Evolutionary conservation across 2,888 invertebrate genomes (phyloP).

Genomic region (Tinea semifulvella): DNA sequence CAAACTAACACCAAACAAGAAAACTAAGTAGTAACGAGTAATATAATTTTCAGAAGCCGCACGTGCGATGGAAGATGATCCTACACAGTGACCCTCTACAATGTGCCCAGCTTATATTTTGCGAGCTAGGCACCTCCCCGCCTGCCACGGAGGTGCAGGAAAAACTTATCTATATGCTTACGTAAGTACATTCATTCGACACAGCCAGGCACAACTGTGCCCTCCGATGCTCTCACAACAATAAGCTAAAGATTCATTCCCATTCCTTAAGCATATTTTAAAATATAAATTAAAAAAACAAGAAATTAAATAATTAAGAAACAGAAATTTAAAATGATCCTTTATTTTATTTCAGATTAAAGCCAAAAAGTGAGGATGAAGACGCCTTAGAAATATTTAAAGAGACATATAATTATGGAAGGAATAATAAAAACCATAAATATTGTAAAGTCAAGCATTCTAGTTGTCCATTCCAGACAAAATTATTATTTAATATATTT

Average conservation of each 20-base stretch:
- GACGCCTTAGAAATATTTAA: not conserved
- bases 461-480: not conserved
- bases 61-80: constrained; percentile 53
- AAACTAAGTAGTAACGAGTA: not conserved
- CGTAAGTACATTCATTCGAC: constrained; percentile 39
- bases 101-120: constrained; percentile 49
- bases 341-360: not conserved
- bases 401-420: constrained; percentile 1
- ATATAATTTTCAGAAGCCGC: constrained; percentile 35
- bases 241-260: no score
- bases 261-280: no score
- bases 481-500: constrained; percentile 1
- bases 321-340: no score
- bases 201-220: no score
- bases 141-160: constrained; percentile 31
- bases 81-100: constrained; percentile 45
- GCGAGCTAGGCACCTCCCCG: constrained; percentile 40
- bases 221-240: no score
- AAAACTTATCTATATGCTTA: constrained; percentile 47
- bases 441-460: not conserved
- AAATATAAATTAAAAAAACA: not conserved
- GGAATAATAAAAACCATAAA: not conserved
- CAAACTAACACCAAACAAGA: not conserved
- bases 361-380: not conserved
- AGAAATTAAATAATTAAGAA: no score